These are phyloP conservation scores for Sphinx pinastri DNA, from an alignment of 2,888 invertebrate species.

Conservation along the genomic window DNA sequence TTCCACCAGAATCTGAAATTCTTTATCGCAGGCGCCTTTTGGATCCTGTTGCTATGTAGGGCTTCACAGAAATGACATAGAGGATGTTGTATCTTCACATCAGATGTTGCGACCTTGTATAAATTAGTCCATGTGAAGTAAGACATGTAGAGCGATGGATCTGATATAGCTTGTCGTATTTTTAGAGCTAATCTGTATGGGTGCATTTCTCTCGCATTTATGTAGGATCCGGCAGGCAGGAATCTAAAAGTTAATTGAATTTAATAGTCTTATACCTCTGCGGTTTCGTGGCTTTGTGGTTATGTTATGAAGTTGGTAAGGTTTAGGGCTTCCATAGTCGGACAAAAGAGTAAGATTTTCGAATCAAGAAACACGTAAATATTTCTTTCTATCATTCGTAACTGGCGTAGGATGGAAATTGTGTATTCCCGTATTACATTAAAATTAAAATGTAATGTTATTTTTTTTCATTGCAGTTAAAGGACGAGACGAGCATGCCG, in stretches of 20 bases:
- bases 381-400: no score
- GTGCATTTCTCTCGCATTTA: conserved; percentile 56
- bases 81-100: conserved; percentile 43
- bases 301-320: no score
- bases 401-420: no score
- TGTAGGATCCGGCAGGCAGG: conserved; percentile 61
- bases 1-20: conserved; percentile 65
- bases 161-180: conserved; percentile 49
- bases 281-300: no score
- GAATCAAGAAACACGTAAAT: no score
- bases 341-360: no score
- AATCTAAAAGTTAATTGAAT: conserved; percentile 47
- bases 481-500: no score
- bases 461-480: no score
- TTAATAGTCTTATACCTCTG: background rate
- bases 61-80: conserved; percentile 58
- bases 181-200: conserved; percentile 58
- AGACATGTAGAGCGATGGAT: conserved; percentile 45
- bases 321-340: no score
- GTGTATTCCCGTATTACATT: no score
- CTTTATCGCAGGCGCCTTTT: conserved; percentile 40
- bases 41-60: conserved; percentile 42
- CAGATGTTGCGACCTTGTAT: conserved; percentile 48
- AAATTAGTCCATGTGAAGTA: conserved; percentile 64
- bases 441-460: no score